These are phyloP conservation scores for Sebastes taczanowskii DNA, from an alignment of 2,797 vertebrate genomes.

Conservation along the genomic window DNA sequence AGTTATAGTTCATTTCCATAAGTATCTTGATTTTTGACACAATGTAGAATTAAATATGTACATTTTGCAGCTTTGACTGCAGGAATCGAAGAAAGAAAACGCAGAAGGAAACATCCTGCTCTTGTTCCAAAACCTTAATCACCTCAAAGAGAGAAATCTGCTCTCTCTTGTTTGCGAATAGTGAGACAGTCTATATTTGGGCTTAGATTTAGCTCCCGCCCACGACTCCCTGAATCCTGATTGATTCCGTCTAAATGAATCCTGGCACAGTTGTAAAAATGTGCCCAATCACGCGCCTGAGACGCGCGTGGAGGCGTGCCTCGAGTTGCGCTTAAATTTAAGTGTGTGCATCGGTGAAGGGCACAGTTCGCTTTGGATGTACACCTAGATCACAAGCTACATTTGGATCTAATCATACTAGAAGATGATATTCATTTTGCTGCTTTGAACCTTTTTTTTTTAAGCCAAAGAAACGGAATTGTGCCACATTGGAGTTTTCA, in stretches of 20 bases:
- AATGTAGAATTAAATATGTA: not conserved
- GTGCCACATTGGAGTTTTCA: constrained; percentile 51
- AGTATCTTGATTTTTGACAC: not conserved
- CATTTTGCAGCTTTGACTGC: not conserved
- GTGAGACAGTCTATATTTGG: constrained; percentile 31
- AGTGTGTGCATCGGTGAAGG: constrained; percentile 31
- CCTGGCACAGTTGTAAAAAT: constrained; percentile 66
- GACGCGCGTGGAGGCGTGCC: constrained; percentile 73
- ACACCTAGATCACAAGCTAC: not conserved
- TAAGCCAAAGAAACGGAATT: constrained; percentile 10
- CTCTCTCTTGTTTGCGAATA: not conserved
- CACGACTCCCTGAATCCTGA: constrained; percentile 5
- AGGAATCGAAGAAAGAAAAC: not conserved
- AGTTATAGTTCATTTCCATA: not conserved
- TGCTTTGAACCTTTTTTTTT: not conserved
- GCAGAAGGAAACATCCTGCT: not conserved
- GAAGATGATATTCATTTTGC: not conserved
- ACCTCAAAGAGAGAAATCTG: not conserved
- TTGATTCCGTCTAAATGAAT: constrained; percentile 30
- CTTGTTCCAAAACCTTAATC: not conserved
- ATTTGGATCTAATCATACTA: not conserved
- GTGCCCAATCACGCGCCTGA: constrained; percentile 70
- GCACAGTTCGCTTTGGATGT: constrained; percentile 46
- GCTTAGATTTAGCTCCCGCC: constrained; percentile 13
- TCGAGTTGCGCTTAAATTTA: constrained; percentile 70